Conservation (phyloP, 2,797 vertebrate species). For the Coreius guichenoti region DNA sequence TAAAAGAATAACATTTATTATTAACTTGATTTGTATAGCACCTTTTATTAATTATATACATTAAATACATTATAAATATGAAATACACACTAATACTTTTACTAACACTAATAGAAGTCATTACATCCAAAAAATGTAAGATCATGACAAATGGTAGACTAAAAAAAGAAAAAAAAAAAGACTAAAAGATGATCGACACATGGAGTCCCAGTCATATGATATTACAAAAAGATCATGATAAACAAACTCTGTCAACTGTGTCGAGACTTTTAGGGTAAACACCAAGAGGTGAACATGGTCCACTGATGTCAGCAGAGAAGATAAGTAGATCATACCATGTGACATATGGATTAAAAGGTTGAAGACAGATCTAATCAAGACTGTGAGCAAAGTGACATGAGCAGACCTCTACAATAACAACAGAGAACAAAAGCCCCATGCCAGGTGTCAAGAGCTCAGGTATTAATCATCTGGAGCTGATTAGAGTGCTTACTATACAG, state of each 20-base stretch:
- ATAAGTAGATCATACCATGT: not conserved
- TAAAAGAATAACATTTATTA: not conserved
- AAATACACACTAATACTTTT: not conserved
- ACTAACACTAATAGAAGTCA: no score
- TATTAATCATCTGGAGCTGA: constrained; percentile 40
- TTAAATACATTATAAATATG: not conserved
- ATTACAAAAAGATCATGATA: not conserved
- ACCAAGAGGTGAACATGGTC: not conserved
- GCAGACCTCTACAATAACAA: not conserved
- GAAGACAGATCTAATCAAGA: constrained; percentile 19
- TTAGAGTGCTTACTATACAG: constrained; percentile 32
- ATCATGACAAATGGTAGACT: not conserved
- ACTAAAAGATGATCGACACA: not conserved
- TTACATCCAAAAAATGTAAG: no score
- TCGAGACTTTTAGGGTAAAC: not conserved
- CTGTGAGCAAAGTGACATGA: constrained; percentile 26
- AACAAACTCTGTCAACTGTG: not conserved
- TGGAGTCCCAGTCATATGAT: not conserved
- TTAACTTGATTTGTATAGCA: not conserved
- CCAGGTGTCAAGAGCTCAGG: constrained; percentile 26
- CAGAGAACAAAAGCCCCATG: constrained; percentile 7
- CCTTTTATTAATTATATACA: not conserved
- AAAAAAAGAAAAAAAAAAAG: no score
- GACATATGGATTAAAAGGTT: constrained; percentile 8
- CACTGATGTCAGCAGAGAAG: not conserved